phyloP scores from a whole-genome alignment of 2,888 invertebrate genomes.

The Drosophila mayaguana region DNA sequence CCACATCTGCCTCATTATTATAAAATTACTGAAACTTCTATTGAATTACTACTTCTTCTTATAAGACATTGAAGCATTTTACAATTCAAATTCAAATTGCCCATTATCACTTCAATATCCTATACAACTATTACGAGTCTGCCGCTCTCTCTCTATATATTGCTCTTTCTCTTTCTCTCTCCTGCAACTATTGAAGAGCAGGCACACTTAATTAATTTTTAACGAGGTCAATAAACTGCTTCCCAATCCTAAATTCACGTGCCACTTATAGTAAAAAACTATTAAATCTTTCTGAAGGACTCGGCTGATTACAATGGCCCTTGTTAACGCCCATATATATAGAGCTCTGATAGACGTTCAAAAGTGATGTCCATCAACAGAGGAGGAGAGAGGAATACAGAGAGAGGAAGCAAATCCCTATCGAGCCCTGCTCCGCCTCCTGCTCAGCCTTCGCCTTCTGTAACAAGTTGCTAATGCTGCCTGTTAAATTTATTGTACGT shows the following conservation, averaged over 20 bases:
- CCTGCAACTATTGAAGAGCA: background rate
- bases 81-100: background rate
- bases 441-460: constrained; percentile 1
- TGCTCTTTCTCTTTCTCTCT: background rate
- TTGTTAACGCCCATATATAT: constrained; percentile 20
- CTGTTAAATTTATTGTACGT: constrained; percentile 61
- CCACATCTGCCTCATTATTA: too few species aligned
- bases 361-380: constrained; percentile 30
- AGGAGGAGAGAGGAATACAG: background rate
- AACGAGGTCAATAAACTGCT: constrained; percentile 3
- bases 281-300: constrained; percentile 26
- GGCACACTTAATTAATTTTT: constrained; percentile 1
- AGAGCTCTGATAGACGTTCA: constrained; percentile 28
- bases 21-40: too few species aligned
- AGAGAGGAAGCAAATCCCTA: background rate
- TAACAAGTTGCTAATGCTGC: constrained; percentile 65
- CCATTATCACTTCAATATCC: background rate
- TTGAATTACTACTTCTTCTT: too few species aligned
- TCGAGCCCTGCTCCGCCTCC: background rate
- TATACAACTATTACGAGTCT: background rate
- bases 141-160: too few species aligned
- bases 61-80: too few species aligned
- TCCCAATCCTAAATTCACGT: background rate
- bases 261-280: constrained; percentile 6
- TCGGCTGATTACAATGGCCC: constrained; percentile 17